Base-by-base conservation (phyloP, 2,113 vertebrate species). In the Syngnathus scovelli region DNA sequence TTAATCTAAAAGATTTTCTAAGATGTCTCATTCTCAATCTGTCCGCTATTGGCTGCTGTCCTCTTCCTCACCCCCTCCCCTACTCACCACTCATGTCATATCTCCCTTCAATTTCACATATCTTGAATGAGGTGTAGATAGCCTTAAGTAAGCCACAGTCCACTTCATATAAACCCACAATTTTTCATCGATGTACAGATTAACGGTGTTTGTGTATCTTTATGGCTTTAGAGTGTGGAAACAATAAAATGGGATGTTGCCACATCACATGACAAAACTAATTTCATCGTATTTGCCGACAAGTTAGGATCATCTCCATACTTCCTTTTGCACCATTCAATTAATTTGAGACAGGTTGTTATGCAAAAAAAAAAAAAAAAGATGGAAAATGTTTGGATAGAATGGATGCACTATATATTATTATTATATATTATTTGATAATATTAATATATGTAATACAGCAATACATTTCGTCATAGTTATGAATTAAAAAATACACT, bases 31-130 rank as follows among this genome's bases (percentile, higher is more conserved):
- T 27, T 70, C 37, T 66, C 63, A 56, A 64, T 63, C 51, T 39
- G 27, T 61, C 23, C 59, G 21, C 9, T 27, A 44, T 68, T 38
- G 19, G 63, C 71, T 58, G 36, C 54, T 71, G 60, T 72, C 67
- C 41, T 66, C 66, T 13, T 60, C 49, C 75, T 19, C 33, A 58
- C 66, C 56, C 48, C 27, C 61, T 60, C 70, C 67, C 72, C 61
- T 69, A 64, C 75, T 61, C 33, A 62, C 69, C 72, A 56, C 76
- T 81, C 78, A 69, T 78, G 74, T 79, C 81, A 83, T 87, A 90
- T 89, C 88, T 88, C 85, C 81, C 72, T 88, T 88, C 87, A 89
- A 90, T 90, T 90, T 77, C 87, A 85, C 86, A 77, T 90, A 89
- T 90, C 89, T 89, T 87, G 85, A 89, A 90, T 89, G 83, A 88